Evolutionary conservation across 1,140 invertebrate genomes (phyloP).

Genomic region (Drosophila triauraria): DNA sequence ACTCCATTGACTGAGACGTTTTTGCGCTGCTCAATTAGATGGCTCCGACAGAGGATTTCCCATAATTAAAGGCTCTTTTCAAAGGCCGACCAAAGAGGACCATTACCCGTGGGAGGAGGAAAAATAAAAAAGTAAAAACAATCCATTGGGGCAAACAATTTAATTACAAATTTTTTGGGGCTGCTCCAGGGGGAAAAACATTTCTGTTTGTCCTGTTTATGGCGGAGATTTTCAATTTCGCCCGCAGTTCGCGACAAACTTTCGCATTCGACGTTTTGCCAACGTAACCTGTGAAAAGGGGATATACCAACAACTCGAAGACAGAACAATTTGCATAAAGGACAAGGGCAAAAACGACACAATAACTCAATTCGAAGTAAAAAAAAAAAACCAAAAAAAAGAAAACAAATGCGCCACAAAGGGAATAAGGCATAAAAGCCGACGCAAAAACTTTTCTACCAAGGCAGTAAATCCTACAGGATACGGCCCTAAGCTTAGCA

Average conservation of each 20-base stretch:
- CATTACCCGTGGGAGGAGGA: background rate
- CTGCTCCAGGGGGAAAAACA: slow-evolving; percentile 23
- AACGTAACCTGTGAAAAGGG: slow-evolving; percentile 33
- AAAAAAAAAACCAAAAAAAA: slow-evolving; percentile 39
- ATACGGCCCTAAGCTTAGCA: slow-evolving; percentile 55
- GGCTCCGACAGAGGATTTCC: slow-evolving; percentile 4
- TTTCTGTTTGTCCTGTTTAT: slow-evolving; percentile 40
- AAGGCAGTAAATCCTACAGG: slow-evolving; percentile 53
- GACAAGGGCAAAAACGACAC: slow-evolving; percentile 49
- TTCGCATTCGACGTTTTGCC: slow-evolving; percentile 27
- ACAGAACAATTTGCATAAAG: slow-evolving; percentile 68
- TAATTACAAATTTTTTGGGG: slow-evolving; percentile 65
- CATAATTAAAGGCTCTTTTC: slow-evolving; percentile 20
- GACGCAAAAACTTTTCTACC: slow-evolving; percentile 52
- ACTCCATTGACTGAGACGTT: slow-evolving; percentile 8
- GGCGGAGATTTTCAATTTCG: slow-evolving; percentile 52
- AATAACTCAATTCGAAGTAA: slow-evolving; percentile 73
- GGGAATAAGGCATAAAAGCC: slow-evolving; percentile 64
- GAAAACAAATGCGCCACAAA: slow-evolving; percentile 60
- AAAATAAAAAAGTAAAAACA: slow-evolving; percentile 40
- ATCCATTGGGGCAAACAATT: slow-evolving; percentile 63
- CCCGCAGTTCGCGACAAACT: slow-evolving; percentile 32
- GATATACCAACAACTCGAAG: slow-evolving; percentile 45
- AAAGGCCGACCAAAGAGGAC: slow-evolving; percentile 21
- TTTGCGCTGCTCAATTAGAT: slow-evolving; percentile 47